Conservation (phyloP, 2,888 invertebrate species). For the Scaptodrosophila latifasciaeformis region DNA sequence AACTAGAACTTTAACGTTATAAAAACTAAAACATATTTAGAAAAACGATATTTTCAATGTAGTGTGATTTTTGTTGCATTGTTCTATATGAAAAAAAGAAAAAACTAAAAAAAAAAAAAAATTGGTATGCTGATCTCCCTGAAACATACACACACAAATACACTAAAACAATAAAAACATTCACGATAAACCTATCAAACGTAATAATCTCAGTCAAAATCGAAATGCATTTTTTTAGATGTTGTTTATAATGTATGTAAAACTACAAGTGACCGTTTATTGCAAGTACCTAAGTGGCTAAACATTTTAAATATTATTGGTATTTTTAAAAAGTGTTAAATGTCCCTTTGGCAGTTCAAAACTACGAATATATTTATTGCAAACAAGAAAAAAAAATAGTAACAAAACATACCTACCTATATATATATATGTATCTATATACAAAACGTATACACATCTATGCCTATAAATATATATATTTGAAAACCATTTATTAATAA, state of each 20-base stretch:
- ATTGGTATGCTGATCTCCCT: constrained; percentile 61
- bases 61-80: constrained; percentile 32
- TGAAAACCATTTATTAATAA: constrained; percentile 42
- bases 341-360: constrained; percentile 33
- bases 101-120: constrained; percentile 25
- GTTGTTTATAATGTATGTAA: constrained; percentile 53
- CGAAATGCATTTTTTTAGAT: constrained; percentile 55
- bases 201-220: constrained; percentile 48
- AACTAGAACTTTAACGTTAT: constrained; percentile 61
- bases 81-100: constrained; percentile 24
- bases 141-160: constrained; percentile 13
- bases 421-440: no score
- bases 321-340: constrained; percentile 35
- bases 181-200: constrained; percentile 2
- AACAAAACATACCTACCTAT: constrained; percentile 21
- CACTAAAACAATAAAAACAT: background rate
- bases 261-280: constrained; percentile 48
- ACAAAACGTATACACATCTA: constrained; percentile 17
- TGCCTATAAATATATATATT: constrained; percentile 34
- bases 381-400: no score
- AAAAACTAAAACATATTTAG: constrained; percentile 30
- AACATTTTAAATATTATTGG: constrained; percentile 36
- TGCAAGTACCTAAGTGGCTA: constrained; percentile 25
- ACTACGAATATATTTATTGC: constrained; percentile 10
- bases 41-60: constrained; percentile 45